Base-by-base conservation (phyloP, 2,888 invertebrate species). In the Spialia ferax region DNA sequence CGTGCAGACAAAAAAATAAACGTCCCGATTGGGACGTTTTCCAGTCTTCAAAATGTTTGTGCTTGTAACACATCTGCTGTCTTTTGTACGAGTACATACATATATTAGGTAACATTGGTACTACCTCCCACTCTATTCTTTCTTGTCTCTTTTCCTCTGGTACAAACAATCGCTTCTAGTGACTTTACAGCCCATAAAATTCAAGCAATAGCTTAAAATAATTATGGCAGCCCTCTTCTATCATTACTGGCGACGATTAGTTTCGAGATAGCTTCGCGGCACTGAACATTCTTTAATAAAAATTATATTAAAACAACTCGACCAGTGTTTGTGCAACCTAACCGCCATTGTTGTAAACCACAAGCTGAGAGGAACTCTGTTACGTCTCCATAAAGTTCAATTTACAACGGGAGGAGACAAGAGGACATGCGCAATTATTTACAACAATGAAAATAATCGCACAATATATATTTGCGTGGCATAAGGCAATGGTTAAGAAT, bases 241-340 rank as follows among this genome's bases (percentile, higher is more conserved):
- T 88, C 86, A 92, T 87, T 87, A 87, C 82, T 78, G 87, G 88
- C 85, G 93, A 93, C 91, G 92, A 93, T 92, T 91, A 90, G 85
- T 79, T 76, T 68, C 65, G 68, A 87, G 93, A 93, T 93, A 92
- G 89, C 83, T 80, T 55, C 88, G 87, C 88, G 85, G 79, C 87
- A 87, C 86, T 88, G 89, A 84, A 80, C 86, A 81, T 89, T 84
- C 85, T 86, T 89, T 89, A 88, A 89, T 89, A 90, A 90, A 90
- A 90, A 89, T 88, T 88, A 85, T 89, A 89, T 89, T 90, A 91
- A n/a, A 89, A 87, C 82, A 88, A 88, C 83, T 82, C 83, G 81
- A 81, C 76, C 84, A 76, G 79, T 78, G 76, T 73, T 76, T 75
- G 74, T 73, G 73, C 73, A 77, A 77, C 63, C 38, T 60, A 55